These are phyloP conservation scores for Campopleginae sp. DNA, from an alignment of 2,888 invertebrate genomes.

Conservation along the genomic window DNA sequence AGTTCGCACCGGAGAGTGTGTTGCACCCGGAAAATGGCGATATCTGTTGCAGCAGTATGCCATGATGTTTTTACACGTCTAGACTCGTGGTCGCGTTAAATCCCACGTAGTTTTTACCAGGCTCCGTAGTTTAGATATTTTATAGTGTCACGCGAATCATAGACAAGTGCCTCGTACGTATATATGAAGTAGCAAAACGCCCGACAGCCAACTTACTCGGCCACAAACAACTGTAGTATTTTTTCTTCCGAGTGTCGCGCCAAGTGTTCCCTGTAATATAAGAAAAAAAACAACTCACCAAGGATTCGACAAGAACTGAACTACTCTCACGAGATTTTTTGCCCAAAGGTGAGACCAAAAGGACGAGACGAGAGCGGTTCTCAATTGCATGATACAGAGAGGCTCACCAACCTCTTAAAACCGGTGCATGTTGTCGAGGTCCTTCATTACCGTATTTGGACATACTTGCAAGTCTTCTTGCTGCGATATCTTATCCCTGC, in stretches of 20 bases:
- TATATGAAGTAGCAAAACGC: constrained; percentile 30
- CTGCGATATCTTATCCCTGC: constrained; percentile 38
- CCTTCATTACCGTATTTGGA: constrained; percentile 62
- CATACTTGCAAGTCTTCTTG: constrained; percentile 46
- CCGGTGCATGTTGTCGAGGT: constrained; percentile 53
- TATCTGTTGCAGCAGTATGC: constrained; percentile 70
- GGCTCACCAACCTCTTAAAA: constrained; percentile 45
- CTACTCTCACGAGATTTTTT: constrained; percentile 4
- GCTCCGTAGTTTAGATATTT: constrained; percentile 60
- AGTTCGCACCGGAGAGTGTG: constrained; percentile 8
- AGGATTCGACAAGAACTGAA: background rate
- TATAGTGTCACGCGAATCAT: constrained; percentile 30
- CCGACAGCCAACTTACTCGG: constrained; percentile 8
- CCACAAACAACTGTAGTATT: background rate
- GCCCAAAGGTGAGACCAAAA: constrained; percentile 47
- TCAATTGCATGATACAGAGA: constrained; percentile 36
- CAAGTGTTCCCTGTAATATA: constrained; percentile 22
- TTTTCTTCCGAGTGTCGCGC: constrained; percentile 26
- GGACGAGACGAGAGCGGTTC: constrained; percentile 16
- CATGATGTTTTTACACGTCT: constrained; percentile 68
- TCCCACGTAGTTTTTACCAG: constrained; percentile 57
- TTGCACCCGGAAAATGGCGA: constrained; percentile 69
- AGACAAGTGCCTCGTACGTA: constrained; percentile 48
- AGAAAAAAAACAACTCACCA: background rate
- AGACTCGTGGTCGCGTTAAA: constrained; percentile 59